Percentiles rank a stretch among this genome's conserved stretches.
phyloP scores from a whole-genome alignment of 2,888 invertebrate genomes.

The Drosophila falleni region DNA sequence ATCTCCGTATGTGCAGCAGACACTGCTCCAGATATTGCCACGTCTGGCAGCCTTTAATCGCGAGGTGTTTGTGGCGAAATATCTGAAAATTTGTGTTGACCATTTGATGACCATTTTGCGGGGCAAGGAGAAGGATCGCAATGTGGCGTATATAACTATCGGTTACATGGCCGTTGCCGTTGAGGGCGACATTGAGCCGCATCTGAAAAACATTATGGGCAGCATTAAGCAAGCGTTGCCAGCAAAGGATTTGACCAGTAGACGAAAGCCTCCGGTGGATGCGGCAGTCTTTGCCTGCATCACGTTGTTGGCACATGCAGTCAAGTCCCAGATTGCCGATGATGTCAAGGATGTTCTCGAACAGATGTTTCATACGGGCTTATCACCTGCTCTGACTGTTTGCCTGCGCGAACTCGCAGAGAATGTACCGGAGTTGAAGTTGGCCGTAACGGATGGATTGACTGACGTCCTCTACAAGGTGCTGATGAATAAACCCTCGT shows the following conservation, averaged over 20 bases:
- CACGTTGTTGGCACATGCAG: slow-evolving; percentile 94
- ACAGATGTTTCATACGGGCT: slow-evolving; percentile 95
- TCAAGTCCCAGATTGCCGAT: slow-evolving; percentile 90
- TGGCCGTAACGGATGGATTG: slow-evolving; percentile 96
- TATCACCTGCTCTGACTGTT: slow-evolving; percentile 95
- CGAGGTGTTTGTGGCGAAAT: slow-evolving; percentile 91
- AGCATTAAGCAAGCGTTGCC: slow-evolving; percentile 92
- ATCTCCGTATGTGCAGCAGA: slow-evolving; percentile 93
- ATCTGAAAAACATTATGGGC: slow-evolving; percentile 94
- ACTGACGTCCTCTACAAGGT: slow-evolving; percentile 96
- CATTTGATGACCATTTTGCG: slow-evolving; percentile 92
- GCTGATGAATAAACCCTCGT: slow-evolving; percentile 93
- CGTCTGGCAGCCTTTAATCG: slow-evolving; percentile 97
- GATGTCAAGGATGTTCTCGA: slow-evolving; percentile 95
- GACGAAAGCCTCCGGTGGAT: slow-evolving; percentile 91
- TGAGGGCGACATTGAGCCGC: slow-evolving; percentile 91
- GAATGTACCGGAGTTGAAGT: slow-evolving; percentile 94
- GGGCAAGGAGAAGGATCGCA: slow-evolving; percentile 93
- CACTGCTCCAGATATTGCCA: slow-evolving; percentile 94
- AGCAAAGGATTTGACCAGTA: slow-evolving; percentile 91
- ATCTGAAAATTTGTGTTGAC: slow-evolving; percentile 90
- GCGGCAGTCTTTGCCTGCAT: slow-evolving; percentile 97
- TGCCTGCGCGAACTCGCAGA: slow-evolving; percentile 95
- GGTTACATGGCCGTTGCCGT: slow-evolving; percentile 96
- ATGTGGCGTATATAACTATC: slow-evolving; percentile 94